Conservation (phyloP, 2,797 vertebrate species). For the Lagothrix lagotricha region DNA sequence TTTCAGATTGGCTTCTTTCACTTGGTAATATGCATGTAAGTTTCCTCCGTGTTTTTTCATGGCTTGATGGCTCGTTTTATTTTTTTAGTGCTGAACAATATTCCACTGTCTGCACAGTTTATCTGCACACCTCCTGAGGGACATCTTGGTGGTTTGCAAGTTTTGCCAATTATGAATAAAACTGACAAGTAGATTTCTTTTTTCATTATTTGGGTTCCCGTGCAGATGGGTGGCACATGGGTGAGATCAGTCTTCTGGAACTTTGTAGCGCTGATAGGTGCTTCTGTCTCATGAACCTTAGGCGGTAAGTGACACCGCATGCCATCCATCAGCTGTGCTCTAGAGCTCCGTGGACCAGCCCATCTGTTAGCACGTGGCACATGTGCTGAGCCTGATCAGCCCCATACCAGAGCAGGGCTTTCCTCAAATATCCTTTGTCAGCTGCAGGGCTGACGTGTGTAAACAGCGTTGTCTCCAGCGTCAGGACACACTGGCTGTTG, state of each 20-base stretch:
- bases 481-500: not conserved
- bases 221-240: not conserved
- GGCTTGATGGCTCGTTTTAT: not conserved
- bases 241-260: not conserved
- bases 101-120: not conserved
- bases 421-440: not conserved
- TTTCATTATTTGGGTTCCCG: not conserved
- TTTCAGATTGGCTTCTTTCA: not conserved
- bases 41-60: not conserved
- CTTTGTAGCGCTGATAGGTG: not conserved
- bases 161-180: not conserved
- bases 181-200: not conserved
- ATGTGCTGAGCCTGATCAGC: not conserved
- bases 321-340: not conserved
- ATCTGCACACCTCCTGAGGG: too few species aligned
- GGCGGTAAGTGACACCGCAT: not conserved
- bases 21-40: not conserved
- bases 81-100: not conserved
- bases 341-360: not conserved
- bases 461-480: accelerated
- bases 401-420: not conserved
- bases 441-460: not conserved
- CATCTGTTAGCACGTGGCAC: not conserved
- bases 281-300: not conserved
- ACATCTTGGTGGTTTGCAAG: not conserved